A percentile compares a stretch with the other conserved stretches of the same genome.
phyloP scores from a whole-genome alignment of 2,888 invertebrate species.

The Eupithecia exiguata region DNA sequence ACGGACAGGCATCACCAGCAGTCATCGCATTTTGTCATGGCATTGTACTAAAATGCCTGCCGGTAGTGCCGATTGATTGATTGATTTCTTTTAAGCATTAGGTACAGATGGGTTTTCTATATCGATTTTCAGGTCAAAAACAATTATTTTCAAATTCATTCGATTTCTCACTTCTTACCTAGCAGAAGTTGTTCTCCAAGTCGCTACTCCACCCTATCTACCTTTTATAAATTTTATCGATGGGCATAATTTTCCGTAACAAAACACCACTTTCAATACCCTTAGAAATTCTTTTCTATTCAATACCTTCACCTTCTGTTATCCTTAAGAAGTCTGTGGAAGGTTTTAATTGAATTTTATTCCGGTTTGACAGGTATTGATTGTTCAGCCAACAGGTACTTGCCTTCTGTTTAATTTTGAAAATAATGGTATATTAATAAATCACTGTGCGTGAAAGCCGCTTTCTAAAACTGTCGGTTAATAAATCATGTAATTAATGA shows the following conservation, averaged over 20 bases:
- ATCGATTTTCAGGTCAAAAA: not conserved
- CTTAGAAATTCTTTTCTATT: constrained; percentile 71
- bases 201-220: constrained; percentile 33
- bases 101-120: no score
- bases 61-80: no score
- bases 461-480: constrained; percentile 68
- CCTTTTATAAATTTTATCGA: constrained; percentile 60
- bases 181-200: constrained; percentile 3
- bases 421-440: constrained; percentile 71
- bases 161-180: not conserved
- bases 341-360: constrained; percentile 77
- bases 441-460: constrained; percentile 72
- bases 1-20: no score
- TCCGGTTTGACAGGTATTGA: constrained; percentile 78
- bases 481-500: constrained; percentile 72
- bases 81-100: no score
- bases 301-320: constrained; percentile 74
- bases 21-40: no score
- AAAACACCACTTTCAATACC: constrained; percentile 63
- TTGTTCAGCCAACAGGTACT: constrained; percentile 60
- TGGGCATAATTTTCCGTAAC: constrained; percentile 60
- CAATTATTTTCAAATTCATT: not conserved
- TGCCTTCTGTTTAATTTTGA: constrained; percentile 67
- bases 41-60: no score
- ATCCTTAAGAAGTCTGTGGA: constrained; percentile 69